phyloP scores from a whole-genome alignment of 1,140 invertebrate genomes.

The Eubasilissa regina region DNA sequence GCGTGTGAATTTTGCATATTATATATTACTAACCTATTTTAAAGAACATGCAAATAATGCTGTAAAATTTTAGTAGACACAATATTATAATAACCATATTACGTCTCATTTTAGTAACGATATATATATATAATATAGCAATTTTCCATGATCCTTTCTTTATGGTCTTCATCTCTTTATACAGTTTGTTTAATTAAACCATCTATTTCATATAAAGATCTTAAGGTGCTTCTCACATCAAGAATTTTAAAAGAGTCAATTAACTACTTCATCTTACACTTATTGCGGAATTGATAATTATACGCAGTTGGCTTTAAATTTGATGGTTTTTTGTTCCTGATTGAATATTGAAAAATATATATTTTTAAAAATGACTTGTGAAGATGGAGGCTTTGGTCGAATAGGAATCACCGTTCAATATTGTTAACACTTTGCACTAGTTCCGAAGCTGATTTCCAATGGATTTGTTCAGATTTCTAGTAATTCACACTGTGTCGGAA shows the following conservation, averaged over 20 bases:
- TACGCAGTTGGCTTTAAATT: constrained; percentile 20
- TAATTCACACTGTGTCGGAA: constrained; percentile 6
- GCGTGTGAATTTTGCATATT: constrained; percentile 53
- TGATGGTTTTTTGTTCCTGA: background rate
- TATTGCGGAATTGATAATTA: constrained; percentile 15
- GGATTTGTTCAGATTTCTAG: background rate
- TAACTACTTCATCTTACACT: constrained; percentile 13
- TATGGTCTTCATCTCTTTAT: background rate
- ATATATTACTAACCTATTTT: constrained; percentile 50
- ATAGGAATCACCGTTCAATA: constrained; percentile 23
- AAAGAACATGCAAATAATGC: constrained; percentile 46
- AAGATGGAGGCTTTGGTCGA: background rate
- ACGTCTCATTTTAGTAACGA: constrained; percentile 54
- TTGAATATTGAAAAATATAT: background rate
- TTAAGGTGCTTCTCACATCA: background rate
- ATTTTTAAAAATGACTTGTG: background rate
- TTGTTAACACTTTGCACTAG: constrained; percentile 30
- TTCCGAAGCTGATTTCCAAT: constrained; percentile 2
- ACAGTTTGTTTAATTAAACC: background rate
- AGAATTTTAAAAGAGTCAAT: constrained; percentile 18
- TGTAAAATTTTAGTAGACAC: constrained; percentile 55
- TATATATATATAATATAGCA: constrained; percentile 51
- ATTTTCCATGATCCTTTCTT: constrained; percentile 38
- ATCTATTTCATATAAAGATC: background rate
- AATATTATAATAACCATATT: constrained; percentile 55